Evolutionary conservation across 2,113 vertebrate species (phyloP).

Genomic region (Climacteris rufus): DNA sequence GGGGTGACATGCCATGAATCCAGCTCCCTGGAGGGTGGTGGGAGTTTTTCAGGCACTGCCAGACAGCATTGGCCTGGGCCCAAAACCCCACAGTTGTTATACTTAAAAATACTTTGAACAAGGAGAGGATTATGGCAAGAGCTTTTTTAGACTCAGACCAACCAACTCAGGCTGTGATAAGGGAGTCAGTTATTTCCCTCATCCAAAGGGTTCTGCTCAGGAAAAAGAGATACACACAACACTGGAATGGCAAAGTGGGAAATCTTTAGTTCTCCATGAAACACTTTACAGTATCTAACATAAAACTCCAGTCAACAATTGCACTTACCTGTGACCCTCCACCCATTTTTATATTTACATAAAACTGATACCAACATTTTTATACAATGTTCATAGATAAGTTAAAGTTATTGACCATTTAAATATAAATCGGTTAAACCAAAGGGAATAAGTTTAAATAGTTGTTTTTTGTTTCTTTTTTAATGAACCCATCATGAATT

Average conservation of each 20-base stretch:
- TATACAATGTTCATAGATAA: neutral
- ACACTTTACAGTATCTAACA: neutral
- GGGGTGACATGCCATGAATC: neutral
- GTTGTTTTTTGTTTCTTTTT: neutral
- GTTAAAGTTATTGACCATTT: neutral
- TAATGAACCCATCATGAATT: neutral
- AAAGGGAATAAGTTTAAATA: neutral
- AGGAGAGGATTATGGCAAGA: neutral
- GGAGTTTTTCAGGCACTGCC: neutral
- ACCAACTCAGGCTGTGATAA: neutral
- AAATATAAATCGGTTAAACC: neutral
- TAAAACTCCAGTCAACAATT: neutral
- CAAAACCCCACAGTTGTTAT: neutral
- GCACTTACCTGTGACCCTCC: neutral
- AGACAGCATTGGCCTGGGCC: neutral
- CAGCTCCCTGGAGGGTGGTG: neutral
- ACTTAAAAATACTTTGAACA: neutral
- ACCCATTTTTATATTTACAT: neutral
- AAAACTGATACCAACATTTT: neutral
- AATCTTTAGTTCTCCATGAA: neutral
- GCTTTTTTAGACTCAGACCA: neutral
- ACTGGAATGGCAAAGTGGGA: neutral
- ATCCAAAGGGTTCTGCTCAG: neutral
- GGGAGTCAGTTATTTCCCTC: neutral
- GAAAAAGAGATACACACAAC: neutral